Conservation (phyloP, 92 coral and sea anemone species). For the Epizoanthus scotinus region DNA sequence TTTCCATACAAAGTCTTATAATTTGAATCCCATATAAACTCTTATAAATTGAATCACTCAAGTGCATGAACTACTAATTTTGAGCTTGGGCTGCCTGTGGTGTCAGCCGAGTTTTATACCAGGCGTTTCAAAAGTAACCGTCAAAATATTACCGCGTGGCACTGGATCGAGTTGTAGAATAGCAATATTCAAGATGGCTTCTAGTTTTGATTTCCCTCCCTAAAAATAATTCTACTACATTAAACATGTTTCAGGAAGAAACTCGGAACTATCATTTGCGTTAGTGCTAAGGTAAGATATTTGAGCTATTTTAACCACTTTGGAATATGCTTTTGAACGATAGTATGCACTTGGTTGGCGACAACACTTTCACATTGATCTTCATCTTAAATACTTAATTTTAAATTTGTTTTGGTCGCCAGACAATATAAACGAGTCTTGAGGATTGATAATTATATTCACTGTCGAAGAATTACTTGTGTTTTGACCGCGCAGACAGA, state of each 20-base stretch:
- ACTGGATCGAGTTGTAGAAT: slow-evolving; percentile 11
- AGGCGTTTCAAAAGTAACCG: slow-evolving; percentile 5
- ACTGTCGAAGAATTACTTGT: background rate
- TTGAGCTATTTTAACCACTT: background rate
- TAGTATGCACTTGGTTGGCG: background rate
- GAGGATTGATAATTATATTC: background rate
- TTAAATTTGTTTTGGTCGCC: no score
- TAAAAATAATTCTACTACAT: background rate
- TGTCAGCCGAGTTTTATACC: background rate
- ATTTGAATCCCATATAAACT: no score
- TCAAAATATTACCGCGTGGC: background rate
- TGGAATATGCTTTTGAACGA: background rate
- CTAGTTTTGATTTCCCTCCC: slow-evolving; percentile 7
- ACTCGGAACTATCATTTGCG: background rate
- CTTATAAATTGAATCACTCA: no score
- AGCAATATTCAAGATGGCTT: slow-evolving; percentile 35
- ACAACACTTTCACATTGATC: background rate
- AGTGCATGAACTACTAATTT: no score
- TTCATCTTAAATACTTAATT: no score
- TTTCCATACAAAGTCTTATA: no score
- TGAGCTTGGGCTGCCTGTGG: no score
- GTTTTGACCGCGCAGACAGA: no score
- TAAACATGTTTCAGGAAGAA: slow-evolving; percentile 13
- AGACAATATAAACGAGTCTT: no score
- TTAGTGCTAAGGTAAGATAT: slow-evolving; percentile 1